These are phyloP conservation scores for Sebastes nivosus DNA, from an alignment of 2,797 vertebrate species.

Conservation along the genomic window DNA sequence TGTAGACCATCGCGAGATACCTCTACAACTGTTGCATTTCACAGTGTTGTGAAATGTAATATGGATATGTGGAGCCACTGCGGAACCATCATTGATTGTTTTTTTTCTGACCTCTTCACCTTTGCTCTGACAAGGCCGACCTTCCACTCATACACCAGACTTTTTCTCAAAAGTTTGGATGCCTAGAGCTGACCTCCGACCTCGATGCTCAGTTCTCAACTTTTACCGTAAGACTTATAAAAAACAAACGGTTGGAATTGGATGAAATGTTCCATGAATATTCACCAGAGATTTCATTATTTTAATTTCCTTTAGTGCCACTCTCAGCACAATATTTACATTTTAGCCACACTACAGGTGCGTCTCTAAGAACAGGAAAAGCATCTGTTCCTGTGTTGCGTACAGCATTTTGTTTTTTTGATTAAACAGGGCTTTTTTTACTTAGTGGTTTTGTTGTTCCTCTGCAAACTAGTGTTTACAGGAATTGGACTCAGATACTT, in stretches of 20 bases:
- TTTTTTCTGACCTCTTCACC: constrained; percentile 2
- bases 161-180: not conserved
- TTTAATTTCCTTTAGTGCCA: not conserved
- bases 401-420: not conserved
- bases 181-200: not conserved
- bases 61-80: not conserved
- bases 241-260: not conserved
- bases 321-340: not conserved
- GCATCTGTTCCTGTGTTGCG: not conserved
- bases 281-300: not conserved
- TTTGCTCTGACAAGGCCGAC: not conserved
- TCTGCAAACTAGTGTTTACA: not conserved
- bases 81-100: constrained; percentile 1
- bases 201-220: not conserved
- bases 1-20: not conserved
- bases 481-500: constrained; percentile 16
- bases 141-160: not conserved
- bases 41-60: not conserved
- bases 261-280: not conserved
- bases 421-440: not conserved
- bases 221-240: not conserved
- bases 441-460: constrained; percentile 11
- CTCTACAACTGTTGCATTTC: not conserved
- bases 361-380: not conserved
- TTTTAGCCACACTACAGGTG: not conserved